Evolutionary conservation across 2,888 invertebrate species (phyloP).

Genomic region (Heteropelma amictum): DNA sequence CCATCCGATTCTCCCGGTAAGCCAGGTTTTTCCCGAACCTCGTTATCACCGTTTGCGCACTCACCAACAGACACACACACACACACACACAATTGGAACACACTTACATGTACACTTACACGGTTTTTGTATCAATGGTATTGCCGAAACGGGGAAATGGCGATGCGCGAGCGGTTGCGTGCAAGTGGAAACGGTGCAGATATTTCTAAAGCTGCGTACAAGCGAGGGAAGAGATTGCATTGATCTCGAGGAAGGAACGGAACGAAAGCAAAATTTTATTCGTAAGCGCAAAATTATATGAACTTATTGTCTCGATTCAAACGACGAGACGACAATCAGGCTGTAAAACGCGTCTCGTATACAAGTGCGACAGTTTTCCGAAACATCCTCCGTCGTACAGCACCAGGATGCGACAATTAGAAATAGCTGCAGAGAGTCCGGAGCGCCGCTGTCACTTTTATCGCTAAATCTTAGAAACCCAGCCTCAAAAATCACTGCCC

Average conservation of each 20-base stretch:
- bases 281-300: conserved; percentile 23
- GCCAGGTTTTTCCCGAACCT: conserved; percentile 39
- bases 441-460: conserved; percentile 48
- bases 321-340: conserved; percentile 63
- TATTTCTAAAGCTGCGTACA: conserved; percentile 71
- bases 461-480: conserved; percentile 43
- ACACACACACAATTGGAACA: conserved; percentile 30
- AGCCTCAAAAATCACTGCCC: conserved; percentile 17
- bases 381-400: conserved; percentile 37
- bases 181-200: conserved; percentile 70
- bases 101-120: conserved; percentile 56
- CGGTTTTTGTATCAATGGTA: conserved; percentile 26
- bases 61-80: conserved; percentile 2
- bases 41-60: conserved; percentile 44
- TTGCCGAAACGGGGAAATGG: conserved; percentile 12
- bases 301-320: conserved; percentile 49
- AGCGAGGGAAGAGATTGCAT: conserved; percentile 35
- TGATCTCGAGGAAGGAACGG: conserved; percentile 26
- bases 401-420: conserved; percentile 36
- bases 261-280: conserved; percentile 33
- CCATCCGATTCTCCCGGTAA: conserved; percentile 29
- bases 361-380: conserved; percentile 16
- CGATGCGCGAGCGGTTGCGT: conserved; percentile 40
- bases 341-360: conserved; percentile 52
- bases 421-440: conserved; percentile 53